These are phyloP conservation scores for Lepas anatifera DNA, from an alignment of 2,888 invertebrate species.

Conservation along the genomic window DNA sequence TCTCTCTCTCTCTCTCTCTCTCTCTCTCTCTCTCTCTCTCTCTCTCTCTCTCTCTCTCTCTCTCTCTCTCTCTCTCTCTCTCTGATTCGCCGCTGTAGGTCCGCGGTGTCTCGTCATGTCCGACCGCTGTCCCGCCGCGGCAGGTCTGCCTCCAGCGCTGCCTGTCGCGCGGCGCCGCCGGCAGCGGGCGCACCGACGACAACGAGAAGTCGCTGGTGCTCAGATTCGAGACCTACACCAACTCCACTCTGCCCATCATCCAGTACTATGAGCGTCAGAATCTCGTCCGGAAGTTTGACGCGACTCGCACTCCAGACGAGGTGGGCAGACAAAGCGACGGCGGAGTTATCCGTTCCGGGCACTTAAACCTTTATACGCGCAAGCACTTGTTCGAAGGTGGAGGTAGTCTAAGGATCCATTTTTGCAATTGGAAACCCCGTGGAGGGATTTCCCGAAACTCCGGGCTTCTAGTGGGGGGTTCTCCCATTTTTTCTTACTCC, in stretches of 20 bases:
- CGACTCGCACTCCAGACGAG: constrained; percentile 48
- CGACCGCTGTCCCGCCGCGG: constrained; percentile 14
- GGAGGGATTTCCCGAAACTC: no score
- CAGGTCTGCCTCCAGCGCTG: constrained; percentile 71
- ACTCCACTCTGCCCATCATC: constrained; percentile 81
- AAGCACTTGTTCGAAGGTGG: no score
- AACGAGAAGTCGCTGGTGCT: constrained; percentile 77
- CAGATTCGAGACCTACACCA: constrained; percentile 69
- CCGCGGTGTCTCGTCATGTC: not conserved
- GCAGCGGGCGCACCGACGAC: constrained; percentile 89
- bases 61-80: not conserved
- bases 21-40: not conserved
- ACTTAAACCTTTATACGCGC: not conserved
- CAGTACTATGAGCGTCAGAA: constrained; percentile 57
- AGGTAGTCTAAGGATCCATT: no score
- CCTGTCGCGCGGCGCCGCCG: constrained; percentile 68
- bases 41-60: not conserved
- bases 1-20: not conserved
- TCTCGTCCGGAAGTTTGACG: constrained; percentile 63
- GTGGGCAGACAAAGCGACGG: no score
- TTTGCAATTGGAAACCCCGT: no score
- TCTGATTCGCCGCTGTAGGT: no score
- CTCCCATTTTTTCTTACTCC: no score
- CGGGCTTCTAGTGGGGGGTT: no score
- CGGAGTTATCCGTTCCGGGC: no score